Evolutionary conservation across 1,140 invertebrate species (phyloP), one percentile per base, ranked within the genome.

Genomic region (Mizuhopecten yessoensis): DNA sequence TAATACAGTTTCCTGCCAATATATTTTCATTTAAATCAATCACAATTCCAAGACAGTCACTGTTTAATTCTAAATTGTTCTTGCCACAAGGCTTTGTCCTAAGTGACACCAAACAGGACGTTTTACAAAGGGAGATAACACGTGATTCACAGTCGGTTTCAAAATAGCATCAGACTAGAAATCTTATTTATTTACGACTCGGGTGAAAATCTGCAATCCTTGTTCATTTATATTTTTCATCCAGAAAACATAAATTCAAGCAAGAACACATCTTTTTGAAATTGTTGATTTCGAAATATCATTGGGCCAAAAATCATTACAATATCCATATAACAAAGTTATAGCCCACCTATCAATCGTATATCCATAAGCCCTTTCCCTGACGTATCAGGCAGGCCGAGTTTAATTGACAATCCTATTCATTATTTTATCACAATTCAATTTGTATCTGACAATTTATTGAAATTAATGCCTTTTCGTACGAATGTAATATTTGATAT

Each of bases 381-480:
- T 7, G 29, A 29, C 29, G 57, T 75, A 29, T 75, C 57, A 75
- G 57, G 29, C 57, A 75, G 2, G 57, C 57, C n/a, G n/a, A 75
- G 57, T 75, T 75, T 75, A 75, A 75, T 75, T 75, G 57, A n/a
- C 57, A 75, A 75, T 75, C 23, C 57, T 75, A 29, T 75, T 75
- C 23, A 75, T 75, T 75, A 75, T 75, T 75, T 75, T 75, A 75
- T 75, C 57, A 29, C 57, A 75, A 75, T 75, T 75, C 57, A 75
- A 75, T 75, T 75, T 29, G 23, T 75, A n/a, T 75, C 57, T 75
- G 23, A 75, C 9, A 75, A 75, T 5, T 29, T n/a, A 75, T 75
- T 75, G 57, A 75, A 75, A 75, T 75, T 75, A n/a, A 75, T 75
- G 57, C n/a, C 29, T 75, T 75, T 75, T 45, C 9, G 9, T 17